phyloP scores from a whole-genome alignment of 2,888 invertebrate species.

The Torymus aiolomorphi region DNA sequence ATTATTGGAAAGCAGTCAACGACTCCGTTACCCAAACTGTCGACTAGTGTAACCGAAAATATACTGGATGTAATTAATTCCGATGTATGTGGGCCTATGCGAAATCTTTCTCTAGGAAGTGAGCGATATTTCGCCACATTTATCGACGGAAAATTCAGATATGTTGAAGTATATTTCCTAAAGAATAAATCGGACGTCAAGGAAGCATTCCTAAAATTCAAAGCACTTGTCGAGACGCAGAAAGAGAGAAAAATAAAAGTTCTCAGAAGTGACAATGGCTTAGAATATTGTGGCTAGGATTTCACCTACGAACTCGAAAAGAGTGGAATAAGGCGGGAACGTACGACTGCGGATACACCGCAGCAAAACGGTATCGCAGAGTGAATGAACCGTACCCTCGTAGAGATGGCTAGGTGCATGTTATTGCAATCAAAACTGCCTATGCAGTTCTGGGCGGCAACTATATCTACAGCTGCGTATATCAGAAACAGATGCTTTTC shows the following conservation, averaged over 20 bases:
- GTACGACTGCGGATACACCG: slow-evolving; percentile 54
- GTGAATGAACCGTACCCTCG: slow-evolving; percentile 59
- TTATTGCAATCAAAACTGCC: slow-evolving; percentile 60
- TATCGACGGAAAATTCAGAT: slow-evolving; percentile 41
- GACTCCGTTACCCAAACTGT: background rate
- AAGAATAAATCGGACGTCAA: too few relatives aligned
- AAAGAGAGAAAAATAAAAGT: slow-evolving; percentile 51
- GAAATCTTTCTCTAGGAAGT: background rate
- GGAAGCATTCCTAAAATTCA: slow-evolving; percentile 50
- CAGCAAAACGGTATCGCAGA: slow-evolving; percentile 60
- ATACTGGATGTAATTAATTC: slow-evolving; percentile 8
- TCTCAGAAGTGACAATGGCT: slow-evolving; percentile 50
- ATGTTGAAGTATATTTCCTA: too few relatives aligned
- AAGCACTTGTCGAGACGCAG: slow-evolving; percentile 46
- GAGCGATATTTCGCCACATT: background rate
- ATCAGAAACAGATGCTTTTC: too few relatives aligned
- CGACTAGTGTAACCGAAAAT: background rate
- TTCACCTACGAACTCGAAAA: slow-evolving; percentile 29
- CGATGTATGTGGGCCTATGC: background rate
- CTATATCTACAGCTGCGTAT: too few relatives aligned
- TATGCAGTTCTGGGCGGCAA: slow-evolving; percentile 63
- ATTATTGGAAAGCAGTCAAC: slow-evolving; percentile 1
- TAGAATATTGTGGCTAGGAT: slow-evolving; percentile 47
- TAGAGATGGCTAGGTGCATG: slow-evolving; percentile 62
- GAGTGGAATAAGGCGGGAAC: slow-evolving; percentile 45